Evolutionary conservation across 2,113 vertebrate species (phyloP).

Genomic region (Lophochroa leadbeateri): DNA sequence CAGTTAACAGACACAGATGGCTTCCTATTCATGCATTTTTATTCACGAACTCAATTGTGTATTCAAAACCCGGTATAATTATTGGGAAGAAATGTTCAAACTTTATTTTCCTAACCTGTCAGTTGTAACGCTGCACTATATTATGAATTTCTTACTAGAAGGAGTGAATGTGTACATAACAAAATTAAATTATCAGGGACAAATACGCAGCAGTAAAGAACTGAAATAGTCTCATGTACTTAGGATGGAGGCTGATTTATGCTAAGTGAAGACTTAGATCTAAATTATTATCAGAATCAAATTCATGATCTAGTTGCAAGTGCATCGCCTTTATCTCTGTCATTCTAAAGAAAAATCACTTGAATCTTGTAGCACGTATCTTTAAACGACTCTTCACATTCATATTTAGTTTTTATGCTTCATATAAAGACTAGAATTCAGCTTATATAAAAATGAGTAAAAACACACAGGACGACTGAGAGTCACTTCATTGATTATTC

Average conservation of each 20-base stretch:
- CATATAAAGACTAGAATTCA: background rate
- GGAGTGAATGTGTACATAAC: background rate
- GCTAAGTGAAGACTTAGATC: background rate
- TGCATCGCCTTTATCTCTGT: background rate
- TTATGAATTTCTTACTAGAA: background rate
- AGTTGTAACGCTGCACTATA: background rate
- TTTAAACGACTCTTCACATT: background rate
- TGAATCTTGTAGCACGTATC: fast-evolving
- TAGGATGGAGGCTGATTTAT: background rate
- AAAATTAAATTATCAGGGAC: background rate
- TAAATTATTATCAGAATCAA: background rate
- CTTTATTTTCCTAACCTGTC: background rate
- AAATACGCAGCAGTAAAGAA: background rate
- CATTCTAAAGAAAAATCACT: background rate
- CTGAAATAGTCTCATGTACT: fast-evolving
- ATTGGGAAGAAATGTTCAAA: background rate
- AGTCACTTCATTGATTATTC: fast-evolving
- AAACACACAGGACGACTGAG: background rate
- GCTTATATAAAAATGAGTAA: background rate
- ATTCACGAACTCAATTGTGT: background rate
- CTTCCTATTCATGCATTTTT: background rate
- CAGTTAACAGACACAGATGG: background rate
- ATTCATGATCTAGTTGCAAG: background rate
- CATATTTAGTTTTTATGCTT: background rate
- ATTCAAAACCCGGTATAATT: background rate